phyloP scores from a whole-genome alignment of 2,888 invertebrate species.

The Drosophila neoperkinsi region DNA sequence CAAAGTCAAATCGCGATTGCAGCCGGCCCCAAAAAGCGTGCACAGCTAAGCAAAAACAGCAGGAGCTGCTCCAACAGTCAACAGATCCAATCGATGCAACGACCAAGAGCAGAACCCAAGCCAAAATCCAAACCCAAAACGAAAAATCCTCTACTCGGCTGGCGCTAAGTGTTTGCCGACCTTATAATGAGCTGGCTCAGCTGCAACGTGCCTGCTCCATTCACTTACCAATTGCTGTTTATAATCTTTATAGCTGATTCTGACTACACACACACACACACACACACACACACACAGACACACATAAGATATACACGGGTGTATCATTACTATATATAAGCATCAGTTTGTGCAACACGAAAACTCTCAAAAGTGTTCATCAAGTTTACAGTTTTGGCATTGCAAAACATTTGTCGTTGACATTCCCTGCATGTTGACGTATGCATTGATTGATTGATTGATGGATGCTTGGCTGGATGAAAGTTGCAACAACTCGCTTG shows the following conservation, averaged over 20 bases:
- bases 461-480: slow-evolving; percentile 29
- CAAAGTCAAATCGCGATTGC: slow-evolving; percentile 82
- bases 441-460: slow-evolving; percentile 66
- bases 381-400: slow-evolving; percentile 46
- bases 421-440: slow-evolving; percentile 62
- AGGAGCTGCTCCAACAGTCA: slow-evolving; percentile 24
- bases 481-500: slow-evolving; percentile 19
- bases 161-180: slow-evolving; percentile 73
- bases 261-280: slow-evolving; percentile 17
- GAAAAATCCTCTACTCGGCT: slow-evolving; percentile 39
- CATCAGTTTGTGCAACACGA: slow-evolving; percentile 10
- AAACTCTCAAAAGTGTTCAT: slow-evolving; percentile 44
- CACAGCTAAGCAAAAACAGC: slow-evolving; percentile 41
- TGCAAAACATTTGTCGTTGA: slow-evolving; percentile 64
- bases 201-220: slow-evolving; percentile 41
- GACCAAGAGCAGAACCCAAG: slow-evolving; percentile 35
- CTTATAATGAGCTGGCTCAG: slow-evolving; percentile 65
- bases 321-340: slow-evolving; percentile 1
- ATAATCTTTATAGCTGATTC: slow-evolving; percentile 68
- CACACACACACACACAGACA: neutral
- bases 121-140: slow-evolving; percentile 11
- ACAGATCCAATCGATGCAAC: slow-evolving; percentile 70
- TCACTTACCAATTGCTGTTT: slow-evolving; percentile 63
- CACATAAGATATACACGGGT: neutral
- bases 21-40: slow-evolving; percentile 55